Evolutionary conservation across 2,113 vertebrate species (phyloP).

Genomic region (Parotia lawesii): DNA sequence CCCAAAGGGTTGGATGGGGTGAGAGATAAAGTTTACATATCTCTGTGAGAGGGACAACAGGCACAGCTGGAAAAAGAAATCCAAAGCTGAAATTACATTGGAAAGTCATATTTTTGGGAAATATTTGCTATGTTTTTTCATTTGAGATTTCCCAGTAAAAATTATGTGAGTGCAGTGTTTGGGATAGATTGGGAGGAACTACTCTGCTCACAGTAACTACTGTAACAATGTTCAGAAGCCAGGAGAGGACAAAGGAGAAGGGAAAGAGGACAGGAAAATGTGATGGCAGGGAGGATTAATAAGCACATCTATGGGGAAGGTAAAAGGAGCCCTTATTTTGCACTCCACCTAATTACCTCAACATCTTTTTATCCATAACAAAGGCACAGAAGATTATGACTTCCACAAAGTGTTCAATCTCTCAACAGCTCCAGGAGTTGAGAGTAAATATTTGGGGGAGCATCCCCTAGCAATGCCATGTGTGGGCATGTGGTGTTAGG

Average conservation of each 20-base stretch:
- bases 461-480: constrained; percentile 38
- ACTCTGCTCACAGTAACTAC: not conserved
- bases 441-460: constrained; percentile 58
- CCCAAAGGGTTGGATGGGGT: not conserved
- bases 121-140: not conserved
- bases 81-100: not conserved
- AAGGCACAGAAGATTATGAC: not conserved
- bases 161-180: not conserved
- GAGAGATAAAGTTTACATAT: not conserved
- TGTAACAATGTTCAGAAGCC: not conserved
- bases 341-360: not conserved
- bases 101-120: not conserved
- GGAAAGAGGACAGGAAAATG: not conserved
- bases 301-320: not conserved
- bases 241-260: not conserved
- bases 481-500: not conserved
- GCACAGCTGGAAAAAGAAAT: not conserved
- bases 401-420: not conserved
- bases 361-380: not conserved
- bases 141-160: not conserved
- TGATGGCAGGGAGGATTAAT: not conserved
- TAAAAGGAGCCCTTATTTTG: not conserved
- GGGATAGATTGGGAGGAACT: not conserved
- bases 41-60: not conserved
- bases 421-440: constrained; percentile 1